Percentiles rank a stretch among this genome's conserved stretches.
Evolutionary conservation across 2,113 vertebrate genomes (phyloP).

Genomic region (Carassius gibelio): DNA sequence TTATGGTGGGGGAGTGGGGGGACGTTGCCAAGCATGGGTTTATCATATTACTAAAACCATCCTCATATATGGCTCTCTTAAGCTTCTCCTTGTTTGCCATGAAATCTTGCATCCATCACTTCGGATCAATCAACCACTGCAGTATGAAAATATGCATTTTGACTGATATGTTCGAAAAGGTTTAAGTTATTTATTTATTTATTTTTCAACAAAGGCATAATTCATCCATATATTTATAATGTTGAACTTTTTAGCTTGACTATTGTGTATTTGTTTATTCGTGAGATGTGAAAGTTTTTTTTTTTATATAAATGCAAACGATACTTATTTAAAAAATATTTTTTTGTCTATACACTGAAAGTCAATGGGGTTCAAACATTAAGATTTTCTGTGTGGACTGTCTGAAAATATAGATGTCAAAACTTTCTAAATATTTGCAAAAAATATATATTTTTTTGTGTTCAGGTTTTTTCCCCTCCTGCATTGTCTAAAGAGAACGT

Average conservation of each 20-base stretch:
- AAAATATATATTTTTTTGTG: too few relatives aligned
- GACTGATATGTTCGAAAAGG: neutral
- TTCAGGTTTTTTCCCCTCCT: too few relatives aligned
- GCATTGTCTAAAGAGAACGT: neutral
- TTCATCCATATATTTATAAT: neutral
- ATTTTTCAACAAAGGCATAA: neutral
- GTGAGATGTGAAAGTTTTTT: too few relatives aligned
- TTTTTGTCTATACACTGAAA: too few relatives aligned
- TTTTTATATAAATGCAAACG: too few relatives aligned
- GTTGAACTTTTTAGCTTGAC: too few relatives aligned
- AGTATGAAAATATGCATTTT: neutral
- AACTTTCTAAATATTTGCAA: too few relatives aligned
- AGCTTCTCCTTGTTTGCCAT: constrained; percentile 2
- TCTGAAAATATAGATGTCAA: too few relatives aligned
- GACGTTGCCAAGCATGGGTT: constrained; percentile 20
- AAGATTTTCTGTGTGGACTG: too few relatives aligned
- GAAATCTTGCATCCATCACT: neutral
- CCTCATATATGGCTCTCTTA: neutral
- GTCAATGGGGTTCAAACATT: too few relatives aligned
- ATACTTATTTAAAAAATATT: too few relatives aligned
- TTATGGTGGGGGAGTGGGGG: constrained; percentile 22
- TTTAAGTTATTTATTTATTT: neutral
- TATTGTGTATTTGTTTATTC: too few relatives aligned
- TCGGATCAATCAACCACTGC: constrained; percentile 13
- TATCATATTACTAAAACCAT: constrained; percentile 37